Conservation (phyloP, 2,113 vertebrate genomes). For the Sylvietta virens region DNA sequence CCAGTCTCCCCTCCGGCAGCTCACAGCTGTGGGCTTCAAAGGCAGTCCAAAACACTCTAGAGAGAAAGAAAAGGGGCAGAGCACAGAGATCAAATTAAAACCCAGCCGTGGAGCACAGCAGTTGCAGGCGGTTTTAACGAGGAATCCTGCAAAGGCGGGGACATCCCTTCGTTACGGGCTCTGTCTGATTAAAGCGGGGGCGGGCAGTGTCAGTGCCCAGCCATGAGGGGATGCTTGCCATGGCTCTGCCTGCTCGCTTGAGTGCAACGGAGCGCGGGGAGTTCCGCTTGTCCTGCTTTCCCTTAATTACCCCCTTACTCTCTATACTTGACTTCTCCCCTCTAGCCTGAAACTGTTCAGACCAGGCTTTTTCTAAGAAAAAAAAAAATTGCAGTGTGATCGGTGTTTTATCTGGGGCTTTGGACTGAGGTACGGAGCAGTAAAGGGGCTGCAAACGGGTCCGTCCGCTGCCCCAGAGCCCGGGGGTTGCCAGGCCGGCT, state of each 20-base stretch:
- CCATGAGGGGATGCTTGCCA: accelerated
- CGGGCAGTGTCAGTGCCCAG: neutral
- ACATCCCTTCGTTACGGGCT: too few relatives aligned
- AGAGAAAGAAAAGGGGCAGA: neutral
- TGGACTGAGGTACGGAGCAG: neutral
- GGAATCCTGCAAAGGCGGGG: neutral
- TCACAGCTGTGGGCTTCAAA: neutral
- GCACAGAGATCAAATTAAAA: neutral
- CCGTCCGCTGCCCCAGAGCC: neutral
- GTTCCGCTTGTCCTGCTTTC: neutral
- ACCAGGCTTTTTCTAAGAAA: neutral
- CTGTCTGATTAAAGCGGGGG: neutral
- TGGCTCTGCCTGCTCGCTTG: neutral
- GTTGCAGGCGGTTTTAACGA: neutral
- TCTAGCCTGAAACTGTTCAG: neutral
- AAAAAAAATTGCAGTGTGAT: accelerated
- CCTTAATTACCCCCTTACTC: neutral
- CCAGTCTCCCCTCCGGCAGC: neutral
- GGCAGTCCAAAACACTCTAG: neutral
- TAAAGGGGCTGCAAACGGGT: neutral
- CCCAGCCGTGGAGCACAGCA: neutral
- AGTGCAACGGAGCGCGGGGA: accelerated
- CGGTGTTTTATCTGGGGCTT: neutral
- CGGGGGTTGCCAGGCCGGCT: neutral
- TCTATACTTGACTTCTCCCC: neutral